Base-by-base conservation (phyloP, 2,888 invertebrate genomes). In the Mellilla xanthometata region DNA sequence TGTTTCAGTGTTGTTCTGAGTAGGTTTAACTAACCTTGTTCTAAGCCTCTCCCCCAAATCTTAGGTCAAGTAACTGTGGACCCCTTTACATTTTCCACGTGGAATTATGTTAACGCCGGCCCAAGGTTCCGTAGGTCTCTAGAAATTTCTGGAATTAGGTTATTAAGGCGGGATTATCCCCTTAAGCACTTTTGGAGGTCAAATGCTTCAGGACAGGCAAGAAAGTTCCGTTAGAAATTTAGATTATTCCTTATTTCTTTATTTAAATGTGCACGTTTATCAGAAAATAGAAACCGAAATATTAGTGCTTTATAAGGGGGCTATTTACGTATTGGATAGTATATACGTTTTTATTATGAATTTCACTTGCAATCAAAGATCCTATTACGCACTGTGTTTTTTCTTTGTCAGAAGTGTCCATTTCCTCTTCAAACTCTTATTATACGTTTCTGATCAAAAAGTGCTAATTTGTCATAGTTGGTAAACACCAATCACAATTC, bases 41-140 rank as follows among this genome's bases (percentile, higher is more conserved):
- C 26, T 10, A 34, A 12, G 10, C 35, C 15, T 35, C 24, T 34
- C n/a, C 26, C 27, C 27, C 15, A 15, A 35, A 35, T 27, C 35
- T 35, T 15, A 35, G 35, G 15, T 35, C 35, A 35, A 13, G 23
- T 7, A 34, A 35, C 10, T 10, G 10, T 8, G 15, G 3, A 2
- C 35, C 26, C 13, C 12, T 8, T 41, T 23, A 33, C 19, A 27
- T 34, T 29, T 29, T 22, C 32, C 3, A 12, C 28, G 29, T 30
- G n/a, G 34, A 41, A 29, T 41, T 29, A 41, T n/a, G 29, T 15
- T 41, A 34, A 3, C 34, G 33, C 28, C 32, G 11, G 9, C 7
- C 6, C 12, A 11, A 28, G 34, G 29, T 23, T 35, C 13, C 11
- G 13, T 23, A 41, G 34, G 33, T 19, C 15, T 1, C 15, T 6